These are phyloP conservation scores for Neomonachus schauinslandi DNA, from an alignment of 2,113 vertebrate genomes.

Conservation along the genomic window DNA sequence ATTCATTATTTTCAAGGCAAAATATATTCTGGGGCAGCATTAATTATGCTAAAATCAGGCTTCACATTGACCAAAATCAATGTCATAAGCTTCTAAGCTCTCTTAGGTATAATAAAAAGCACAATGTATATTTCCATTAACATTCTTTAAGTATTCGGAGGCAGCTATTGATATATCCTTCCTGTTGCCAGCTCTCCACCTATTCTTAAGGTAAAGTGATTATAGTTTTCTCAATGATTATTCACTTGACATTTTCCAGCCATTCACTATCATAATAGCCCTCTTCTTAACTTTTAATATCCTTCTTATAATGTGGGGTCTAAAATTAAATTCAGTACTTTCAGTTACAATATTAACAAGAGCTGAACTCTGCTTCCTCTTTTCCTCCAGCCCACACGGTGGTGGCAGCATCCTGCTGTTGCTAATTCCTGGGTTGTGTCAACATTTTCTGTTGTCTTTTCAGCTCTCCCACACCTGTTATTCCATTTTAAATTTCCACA, in stretches of 20 bases:
- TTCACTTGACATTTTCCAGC: background rate
- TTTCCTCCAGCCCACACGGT: background rate
- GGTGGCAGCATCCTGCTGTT: background rate
- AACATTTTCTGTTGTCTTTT: background rate
- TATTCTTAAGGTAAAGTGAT: background rate
- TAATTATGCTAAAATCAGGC: background rate
- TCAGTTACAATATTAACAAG: background rate
- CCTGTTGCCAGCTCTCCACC: background rate
- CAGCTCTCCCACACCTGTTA: background rate
- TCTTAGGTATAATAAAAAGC: background rate
- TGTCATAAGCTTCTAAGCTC: background rate
- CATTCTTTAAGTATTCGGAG: background rate
- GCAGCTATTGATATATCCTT: background rate
- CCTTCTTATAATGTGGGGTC: background rate
- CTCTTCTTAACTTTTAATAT: background rate
- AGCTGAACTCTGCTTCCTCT: background rate
- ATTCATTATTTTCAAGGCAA: conserved; percentile 16
- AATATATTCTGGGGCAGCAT: background rate
- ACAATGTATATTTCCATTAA: background rate
- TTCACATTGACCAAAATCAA: background rate
- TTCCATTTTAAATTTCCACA: background rate
- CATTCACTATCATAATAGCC: background rate
- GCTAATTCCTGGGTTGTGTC: background rate
- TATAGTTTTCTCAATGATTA: background rate
- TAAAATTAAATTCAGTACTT: background rate